A percentile compares a stretch with the other conserved stretches of the same genome.
These are phyloP conservation scores for Mesoclemmys tuberculata DNA, from an alignment of 2,113 vertebrate species.

Conservation along the genomic window DNA sequence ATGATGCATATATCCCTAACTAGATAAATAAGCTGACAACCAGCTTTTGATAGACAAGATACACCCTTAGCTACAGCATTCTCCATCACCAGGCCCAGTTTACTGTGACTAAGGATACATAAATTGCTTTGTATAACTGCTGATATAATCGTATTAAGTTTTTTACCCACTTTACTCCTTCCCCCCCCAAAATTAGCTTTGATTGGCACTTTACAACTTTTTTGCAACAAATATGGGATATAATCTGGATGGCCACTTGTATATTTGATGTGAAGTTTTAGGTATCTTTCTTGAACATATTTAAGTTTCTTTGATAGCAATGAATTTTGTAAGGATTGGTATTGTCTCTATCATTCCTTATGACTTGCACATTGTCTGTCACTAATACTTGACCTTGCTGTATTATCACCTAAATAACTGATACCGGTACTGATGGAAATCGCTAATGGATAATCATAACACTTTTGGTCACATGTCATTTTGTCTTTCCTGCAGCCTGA, in stretches of 20 bases:
- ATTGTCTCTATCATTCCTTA: constrained; percentile 79
- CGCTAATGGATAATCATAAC: constrained; percentile 81
- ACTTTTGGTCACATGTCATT: constrained; percentile 79
- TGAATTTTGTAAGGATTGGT: constrained; percentile 83
- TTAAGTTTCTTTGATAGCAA: constrained; percentile 78
- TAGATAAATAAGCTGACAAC: constrained; percentile 60
- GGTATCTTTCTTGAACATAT: constrained; percentile 78
- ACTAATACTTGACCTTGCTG: constrained; percentile 82
- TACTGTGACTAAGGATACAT: constrained; percentile 75
- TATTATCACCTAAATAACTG: constrained; percentile 80
- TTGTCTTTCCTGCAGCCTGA: constrained; percentile 80
- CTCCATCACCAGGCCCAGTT: constrained; percentile 56
- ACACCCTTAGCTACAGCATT: constrained; percentile 66
- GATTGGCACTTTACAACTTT: constrained; percentile 78
- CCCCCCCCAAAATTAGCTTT: constrained; percentile 55
- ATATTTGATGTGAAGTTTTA: constrained; percentile 84
- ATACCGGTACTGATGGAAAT: constrained; percentile 82
- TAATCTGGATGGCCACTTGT: constrained; percentile 75
- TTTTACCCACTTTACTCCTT: constrained; percentile 23
- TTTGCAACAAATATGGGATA: constrained; percentile 64
- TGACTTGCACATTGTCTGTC: constrained; percentile 79
- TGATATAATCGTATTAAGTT: constrained; percentile 69
- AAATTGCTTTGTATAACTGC: constrained; percentile 73
- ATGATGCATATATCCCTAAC: constrained; percentile 66
- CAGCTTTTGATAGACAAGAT: constrained; percentile 53